Percentiles rank a stretch among this genome's conserved stretches.
phyloP scores from a whole-genome alignment of 2,888 invertebrate genomes.

The Nemoura dubitans region DNA sequence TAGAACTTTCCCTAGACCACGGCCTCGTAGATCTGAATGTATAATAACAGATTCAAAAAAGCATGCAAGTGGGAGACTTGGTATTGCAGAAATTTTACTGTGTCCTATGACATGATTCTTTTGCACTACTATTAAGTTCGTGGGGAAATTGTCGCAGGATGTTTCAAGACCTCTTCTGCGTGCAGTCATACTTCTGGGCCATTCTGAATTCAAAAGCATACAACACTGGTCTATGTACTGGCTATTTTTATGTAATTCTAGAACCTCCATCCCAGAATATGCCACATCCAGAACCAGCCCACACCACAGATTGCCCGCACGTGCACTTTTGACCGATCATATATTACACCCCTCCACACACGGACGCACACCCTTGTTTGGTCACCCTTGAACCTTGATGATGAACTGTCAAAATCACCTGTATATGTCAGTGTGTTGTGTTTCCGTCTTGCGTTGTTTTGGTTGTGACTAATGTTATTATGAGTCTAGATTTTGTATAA shows the following conservation, averaged over 20 bases:
- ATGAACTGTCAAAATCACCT: too few species aligned
- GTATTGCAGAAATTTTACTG: constrained; percentile 47
- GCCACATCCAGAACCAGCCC: not conserved
- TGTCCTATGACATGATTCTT: constrained; percentile 45
- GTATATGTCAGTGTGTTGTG: too few species aligned
- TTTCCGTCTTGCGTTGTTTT: too few species aligned
- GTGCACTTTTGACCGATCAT: too few species aligned
- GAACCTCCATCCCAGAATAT: constrained; percentile 46
- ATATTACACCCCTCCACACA: too few species aligned
- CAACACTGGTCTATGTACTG: constrained; percentile 77
- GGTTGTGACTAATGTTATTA: too few species aligned
- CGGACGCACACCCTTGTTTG: too few species aligned
- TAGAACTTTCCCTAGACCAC: constrained; percentile 47
- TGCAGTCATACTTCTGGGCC: constrained; percentile 84
- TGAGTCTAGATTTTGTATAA: too few species aligned
- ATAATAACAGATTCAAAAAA: constrained; percentile 48
- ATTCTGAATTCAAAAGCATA: constrained; percentile 83
- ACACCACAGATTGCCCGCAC: not conserved
- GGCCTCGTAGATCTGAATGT: constrained; percentile 44
- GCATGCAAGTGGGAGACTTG: constrained; percentile 43
- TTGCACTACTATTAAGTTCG: constrained; percentile 36
- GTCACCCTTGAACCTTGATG: too few species aligned
- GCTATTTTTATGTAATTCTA: constrained; percentile 71
- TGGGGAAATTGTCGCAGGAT: constrained; percentile 47
- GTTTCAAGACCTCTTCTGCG: constrained; percentile 59